A percentile compares a stretch with the other conserved stretches of the same genome.
Evolutionary conservation across 2,888 invertebrate genomes (phyloP).

Genomic region (Xestoiulus laeticollis): DNA sequence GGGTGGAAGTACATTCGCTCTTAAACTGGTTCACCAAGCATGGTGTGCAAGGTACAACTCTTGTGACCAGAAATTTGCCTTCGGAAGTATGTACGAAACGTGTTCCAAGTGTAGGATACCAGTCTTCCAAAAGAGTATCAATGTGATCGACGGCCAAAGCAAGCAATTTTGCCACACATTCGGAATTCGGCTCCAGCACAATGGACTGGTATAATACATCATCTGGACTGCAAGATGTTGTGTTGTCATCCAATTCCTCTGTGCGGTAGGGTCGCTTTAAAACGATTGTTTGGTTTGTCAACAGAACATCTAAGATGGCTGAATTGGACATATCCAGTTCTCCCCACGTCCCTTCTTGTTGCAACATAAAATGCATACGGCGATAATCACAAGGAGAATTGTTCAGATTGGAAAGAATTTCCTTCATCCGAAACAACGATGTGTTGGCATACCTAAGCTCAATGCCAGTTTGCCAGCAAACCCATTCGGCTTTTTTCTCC

Average conservation of each 20-base stretch:
- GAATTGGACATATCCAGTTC: slow-evolving; percentile 81
- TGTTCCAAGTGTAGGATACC: slow-evolving; percentile 96
- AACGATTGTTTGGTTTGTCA: slow-evolving; percentile 76
- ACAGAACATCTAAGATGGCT: slow-evolving; percentile 84
- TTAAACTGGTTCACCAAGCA: slow-evolving; percentile 71
- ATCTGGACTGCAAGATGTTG: slow-evolving; percentile 61
- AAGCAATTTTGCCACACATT: slow-evolving; percentile 81
- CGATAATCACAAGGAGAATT: slow-evolving; percentile 67
- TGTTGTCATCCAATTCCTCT: slow-evolving; percentile 54
- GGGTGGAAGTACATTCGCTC: slow-evolving; percentile 74
- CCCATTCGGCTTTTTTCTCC: slow-evolving; percentile 84
- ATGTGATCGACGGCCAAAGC: slow-evolving; percentile 94
- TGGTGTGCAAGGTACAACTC: slow-evolving; percentile 89
- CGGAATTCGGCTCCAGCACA: slow-evolving; percentile 80
- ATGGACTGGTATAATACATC: slow-evolving; percentile 63
- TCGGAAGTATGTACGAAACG: slow-evolving; percentile 98
- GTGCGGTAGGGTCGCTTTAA: slow-evolving; percentile 67
- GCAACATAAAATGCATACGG: slow-evolving; percentile 64
- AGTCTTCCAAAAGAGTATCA: slow-evolving; percentile 95
- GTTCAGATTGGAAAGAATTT: slow-evolving; percentile 64
- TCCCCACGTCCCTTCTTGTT: slow-evolving; percentile 87
- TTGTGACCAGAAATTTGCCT: slow-evolving; percentile 91
- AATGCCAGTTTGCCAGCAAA: slow-evolving; percentile 92
- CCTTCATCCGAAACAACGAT: slow-evolving; percentile 81
- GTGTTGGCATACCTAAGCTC: slow-evolving; percentile 85